These are phyloP conservation scores for Schrankia costaestrigalis DNA, from an alignment of 2,888 invertebrate species.

Conservation along the genomic window DNA sequence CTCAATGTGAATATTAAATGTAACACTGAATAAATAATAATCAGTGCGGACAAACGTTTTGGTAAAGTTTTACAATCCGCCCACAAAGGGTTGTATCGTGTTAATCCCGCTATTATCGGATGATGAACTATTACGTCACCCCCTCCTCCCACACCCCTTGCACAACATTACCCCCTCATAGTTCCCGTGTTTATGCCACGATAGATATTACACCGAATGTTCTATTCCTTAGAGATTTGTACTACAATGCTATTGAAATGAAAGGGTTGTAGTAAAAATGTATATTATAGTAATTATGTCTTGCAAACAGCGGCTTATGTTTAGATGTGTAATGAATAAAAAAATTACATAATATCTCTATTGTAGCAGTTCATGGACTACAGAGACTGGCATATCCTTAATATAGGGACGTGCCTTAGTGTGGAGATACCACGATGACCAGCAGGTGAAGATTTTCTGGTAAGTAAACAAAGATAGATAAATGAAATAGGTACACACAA, in stretches of 20 bases:
- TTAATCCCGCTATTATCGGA: slow-evolving; percentile 74
- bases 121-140: slow-evolving; percentile 59
- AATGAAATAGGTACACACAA: too few species aligned
- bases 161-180: slow-evolving; percentile 6
- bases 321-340: neutral
- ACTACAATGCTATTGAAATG: slow-evolving; percentile 34
- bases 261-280: slow-evolving; percentile 38
- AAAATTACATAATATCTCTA: neutral
- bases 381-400: too few species aligned
- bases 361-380: too few species aligned
- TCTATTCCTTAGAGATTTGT: slow-evolving; percentile 46
- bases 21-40: slow-evolving; percentile 56
- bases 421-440: too few species aligned
- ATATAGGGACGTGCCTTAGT: too few species aligned
- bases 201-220: slow-evolving; percentile 67
- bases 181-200: slow-evolving; percentile 31
- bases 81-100: slow-evolving; percentile 74
- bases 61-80: slow-evolving; percentile 62
- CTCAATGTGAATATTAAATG: slow-evolving; percentile 44
- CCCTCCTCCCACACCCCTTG: slow-evolving; percentile 16
- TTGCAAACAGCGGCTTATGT: slow-evolving; percentile 1
- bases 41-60: slow-evolving; percentile 63
- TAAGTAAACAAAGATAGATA: too few species aligned
- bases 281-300: slow-evolving; percentile 20
- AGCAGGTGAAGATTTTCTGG: too few species aligned